Base-by-base conservation (phyloP, 2,113 vertebrate species). In the Antennarius striatus region DNA sequence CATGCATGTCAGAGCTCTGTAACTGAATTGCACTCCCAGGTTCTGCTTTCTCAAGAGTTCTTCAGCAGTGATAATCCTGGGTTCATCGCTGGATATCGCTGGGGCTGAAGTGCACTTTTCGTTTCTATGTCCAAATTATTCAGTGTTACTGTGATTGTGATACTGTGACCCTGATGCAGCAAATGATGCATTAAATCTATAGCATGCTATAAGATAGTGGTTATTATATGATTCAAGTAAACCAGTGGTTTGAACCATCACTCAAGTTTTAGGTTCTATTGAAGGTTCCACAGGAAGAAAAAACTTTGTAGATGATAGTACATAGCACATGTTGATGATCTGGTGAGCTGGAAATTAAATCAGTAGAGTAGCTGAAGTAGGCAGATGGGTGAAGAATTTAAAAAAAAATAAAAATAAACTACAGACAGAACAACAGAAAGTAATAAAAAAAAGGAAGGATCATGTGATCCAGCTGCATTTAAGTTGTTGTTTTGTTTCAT, bases 71-170 rank as follows among this genome's bases (percentile, higher is more conserved):
- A 46, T 61, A 54, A 68, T 66, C 76, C 76, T 49, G 68, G 47
- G 0, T 49, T 51, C 70, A 40, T 68, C 47, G 36, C 13, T 61
- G 53, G 65, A 68, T 29, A 15, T 10, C 4, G 45, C 42, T 10
- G 5, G 10, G 62, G 42, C 17, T 65, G 50, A 79, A 81, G 71
- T 74, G 49, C 56, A 7, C 69, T 80, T 72, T 39, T 58, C 29
- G 62, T 72, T 79, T 61, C 51, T 36, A 36, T 17, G 15, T 71
- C 32, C 36, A 65, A 57, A 76, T 63, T 71, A 48, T 22, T 55
- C 10, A 45, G 71, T 51, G n/a, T 50, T 16, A 55, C 52, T 63
- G 48, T 62, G 45, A 58, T 43, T 68, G 51, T 70, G 53, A 69
- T 48, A 64, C 32, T 51, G 51, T 10, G 57, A 67, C 13, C 39